phyloP scores from a whole-genome alignment of 2,888 invertebrate species.

The Syritta pipiens region DNA sequence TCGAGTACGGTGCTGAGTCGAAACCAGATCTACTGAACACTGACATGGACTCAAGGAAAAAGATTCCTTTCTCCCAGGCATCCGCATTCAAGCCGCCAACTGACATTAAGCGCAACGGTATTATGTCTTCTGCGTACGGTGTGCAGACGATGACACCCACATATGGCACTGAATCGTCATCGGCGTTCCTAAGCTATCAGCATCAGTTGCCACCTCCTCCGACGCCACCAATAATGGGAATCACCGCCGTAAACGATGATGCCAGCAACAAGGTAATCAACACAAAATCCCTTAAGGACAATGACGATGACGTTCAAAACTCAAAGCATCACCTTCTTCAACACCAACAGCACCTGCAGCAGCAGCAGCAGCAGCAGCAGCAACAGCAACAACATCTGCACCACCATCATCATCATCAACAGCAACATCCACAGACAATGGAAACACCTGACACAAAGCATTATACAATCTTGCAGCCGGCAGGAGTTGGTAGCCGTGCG shows the following conservation, averaged over 20 bases:
- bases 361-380: constrained; percentile 46
- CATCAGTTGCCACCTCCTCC: constrained; percentile 67
- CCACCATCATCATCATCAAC: constrained; percentile 44
- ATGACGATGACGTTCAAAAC: constrained; percentile 64
- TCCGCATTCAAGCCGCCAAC: constrained; percentile 90
- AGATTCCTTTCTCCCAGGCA: constrained; percentile 85
- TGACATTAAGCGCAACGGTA: constrained; percentile 82
- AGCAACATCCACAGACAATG: constrained; percentile 68
- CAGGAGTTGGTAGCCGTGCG: constrained; percentile 88
- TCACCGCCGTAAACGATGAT: constrained; percentile 71
- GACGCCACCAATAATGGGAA: constrained; percentile 47
- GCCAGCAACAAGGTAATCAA: constrained; percentile 70
- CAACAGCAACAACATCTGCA: constrained; percentile 40
- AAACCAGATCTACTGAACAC: constrained; percentile 31
- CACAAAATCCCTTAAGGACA: constrained; percentile 69
- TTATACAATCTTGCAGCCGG: constrained; percentile 92
- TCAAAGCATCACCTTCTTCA: constrained; percentile 61
- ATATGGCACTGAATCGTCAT: constrained; percentile 63
- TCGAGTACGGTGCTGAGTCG: constrained; percentile 61
- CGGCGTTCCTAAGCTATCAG: constrained; percentile 73
- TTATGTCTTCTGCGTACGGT: constrained; percentile 71
- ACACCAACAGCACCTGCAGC: constrained; percentile 68
- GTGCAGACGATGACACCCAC: constrained; percentile 43
- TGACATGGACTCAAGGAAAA: constrained; percentile 70
- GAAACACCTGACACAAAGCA: constrained; percentile 84